A percentile compares a stretch with the other conserved stretches of the same genome.
These are phyloP conservation scores for Chelonia mydas DNA, from an alignment of 2,797 vertebrate genomes.

Conservation along the genomic window DNA sequence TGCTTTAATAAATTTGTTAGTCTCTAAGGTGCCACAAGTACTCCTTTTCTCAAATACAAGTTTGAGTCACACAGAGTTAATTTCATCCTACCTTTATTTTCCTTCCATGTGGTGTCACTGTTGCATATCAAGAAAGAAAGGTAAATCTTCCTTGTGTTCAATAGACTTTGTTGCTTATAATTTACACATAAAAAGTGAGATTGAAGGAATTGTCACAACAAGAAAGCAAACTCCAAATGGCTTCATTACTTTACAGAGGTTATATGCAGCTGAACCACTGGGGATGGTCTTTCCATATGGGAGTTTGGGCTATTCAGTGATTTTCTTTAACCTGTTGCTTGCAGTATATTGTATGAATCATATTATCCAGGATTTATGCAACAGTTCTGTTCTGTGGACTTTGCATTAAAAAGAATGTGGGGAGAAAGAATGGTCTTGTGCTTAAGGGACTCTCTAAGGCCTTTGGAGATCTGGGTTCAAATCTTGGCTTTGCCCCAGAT, in stretches of 20 bases:
- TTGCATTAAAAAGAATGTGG: neutral
- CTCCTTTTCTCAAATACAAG: neutral
- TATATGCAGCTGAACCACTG: neutral
- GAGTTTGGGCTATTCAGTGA: neutral
- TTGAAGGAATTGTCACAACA: neutral
- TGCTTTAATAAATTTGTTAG: too few species aligned
- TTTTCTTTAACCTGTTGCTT: neutral
- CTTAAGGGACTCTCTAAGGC: neutral
- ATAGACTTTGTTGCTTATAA: neutral
- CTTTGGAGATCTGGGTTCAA: neutral
- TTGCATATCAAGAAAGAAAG: neutral
- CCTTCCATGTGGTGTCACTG: slow-evolving; percentile 13
- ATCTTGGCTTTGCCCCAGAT: neutral
- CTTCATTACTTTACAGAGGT: neutral
- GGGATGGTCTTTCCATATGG: neutral
- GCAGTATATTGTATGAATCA: neutral
- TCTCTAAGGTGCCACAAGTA: too few species aligned
- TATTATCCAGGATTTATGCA: neutral
- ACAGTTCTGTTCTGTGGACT: neutral
- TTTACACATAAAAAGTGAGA: neutral
- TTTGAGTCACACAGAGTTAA: neutral
- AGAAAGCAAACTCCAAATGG: neutral
- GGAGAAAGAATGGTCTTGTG: neutral
- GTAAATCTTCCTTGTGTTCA: neutral
- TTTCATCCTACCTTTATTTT: neutral